These are phyloP conservation scores for Hirundo rustica DNA, from an alignment of 2,797 vertebrate species.

Conservation along the genomic window DNA sequence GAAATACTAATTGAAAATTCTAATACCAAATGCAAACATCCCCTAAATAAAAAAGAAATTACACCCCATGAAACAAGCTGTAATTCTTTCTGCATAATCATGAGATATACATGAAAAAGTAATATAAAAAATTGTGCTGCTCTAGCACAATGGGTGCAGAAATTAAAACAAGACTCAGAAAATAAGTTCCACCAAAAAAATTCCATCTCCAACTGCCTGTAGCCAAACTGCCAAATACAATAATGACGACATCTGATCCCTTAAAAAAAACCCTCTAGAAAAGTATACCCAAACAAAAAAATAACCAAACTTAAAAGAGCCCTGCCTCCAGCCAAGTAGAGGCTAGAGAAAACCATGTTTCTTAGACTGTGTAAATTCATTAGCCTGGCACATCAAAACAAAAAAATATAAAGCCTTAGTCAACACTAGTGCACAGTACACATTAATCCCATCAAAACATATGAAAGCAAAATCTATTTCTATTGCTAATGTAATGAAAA, in stretches of 20 bases:
- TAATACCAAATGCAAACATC: neutral
- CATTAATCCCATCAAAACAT: neutral
- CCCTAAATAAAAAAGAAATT: neutral
- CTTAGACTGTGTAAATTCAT: neutral
- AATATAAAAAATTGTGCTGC: neutral
- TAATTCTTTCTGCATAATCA: neutral
- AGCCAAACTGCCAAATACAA: neutral
- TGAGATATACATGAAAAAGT: neutral
- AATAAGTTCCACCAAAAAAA: neutral
- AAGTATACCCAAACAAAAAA: neutral
- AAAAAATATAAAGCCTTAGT: neutral
- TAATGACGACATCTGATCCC: neutral
- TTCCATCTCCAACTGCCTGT: neutral
- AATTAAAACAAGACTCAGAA: neutral
- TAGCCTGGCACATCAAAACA: neutral
- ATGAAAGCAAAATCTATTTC: neutral
- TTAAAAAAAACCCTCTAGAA: neutral
- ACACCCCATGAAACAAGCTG: neutral
- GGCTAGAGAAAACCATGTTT: neutral
- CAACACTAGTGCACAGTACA: neutral
- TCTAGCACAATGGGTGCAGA: neutral
- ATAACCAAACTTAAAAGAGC: neutral
- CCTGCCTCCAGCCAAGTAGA: neutral
- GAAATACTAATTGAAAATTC: neutral
- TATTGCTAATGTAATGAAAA: neutral